A percentile compares a stretch with the other conserved stretches of the same genome.
phyloP scores from a whole-genome alignment of 2,113 vertebrate genomes.

The Aspiorhynchus laticeps region DNA sequence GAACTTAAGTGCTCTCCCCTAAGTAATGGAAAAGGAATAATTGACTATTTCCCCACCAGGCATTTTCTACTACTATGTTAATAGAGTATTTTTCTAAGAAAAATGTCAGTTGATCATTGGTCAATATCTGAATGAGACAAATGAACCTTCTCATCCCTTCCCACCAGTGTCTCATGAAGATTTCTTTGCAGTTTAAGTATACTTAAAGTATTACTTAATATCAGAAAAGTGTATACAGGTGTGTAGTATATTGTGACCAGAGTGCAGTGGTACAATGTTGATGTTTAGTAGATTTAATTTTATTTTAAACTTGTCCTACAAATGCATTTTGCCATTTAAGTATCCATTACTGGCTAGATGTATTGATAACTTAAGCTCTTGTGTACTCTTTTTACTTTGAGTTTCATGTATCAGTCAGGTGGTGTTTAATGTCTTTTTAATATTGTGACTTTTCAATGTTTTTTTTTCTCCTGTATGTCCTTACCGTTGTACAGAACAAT shows the following conservation, averaged over 20 bases:
- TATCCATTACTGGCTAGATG: conserved; percentile 15
- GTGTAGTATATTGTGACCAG: conserved; percentile 38
- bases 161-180: conserved; percentile 4
- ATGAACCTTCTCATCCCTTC: conserved; percentile 3
- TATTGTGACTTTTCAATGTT: conserved; percentile 62
- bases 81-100: conserved; percentile 62
- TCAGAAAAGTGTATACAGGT: not conserved
- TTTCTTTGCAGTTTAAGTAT: conserved; percentile 11
- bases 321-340: conserved; percentile 19
- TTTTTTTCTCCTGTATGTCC: conserved; percentile 59
- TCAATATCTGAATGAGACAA: conserved; percentile 31
- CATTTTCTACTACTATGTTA: conserved; percentile 49
- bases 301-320: conserved; percentile 10
- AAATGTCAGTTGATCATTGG: conserved; percentile 41
- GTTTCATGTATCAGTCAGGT: conserved; percentile 33
- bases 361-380: conserved; percentile 23
- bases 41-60: conserved; percentile 3
- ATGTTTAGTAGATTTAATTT: conserved; percentile 25
- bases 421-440: conserved; percentile 53
- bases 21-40: conserved; percentile 31
- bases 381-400: conserved; percentile 45
- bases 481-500: conserved; percentile 66
- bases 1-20: conserved; percentile 22
- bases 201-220: conserved; percentile 28
- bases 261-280: conserved; percentile 39